Conservation (phyloP, 2,888 invertebrate species). For the Microctonus brassicae region DNA sequence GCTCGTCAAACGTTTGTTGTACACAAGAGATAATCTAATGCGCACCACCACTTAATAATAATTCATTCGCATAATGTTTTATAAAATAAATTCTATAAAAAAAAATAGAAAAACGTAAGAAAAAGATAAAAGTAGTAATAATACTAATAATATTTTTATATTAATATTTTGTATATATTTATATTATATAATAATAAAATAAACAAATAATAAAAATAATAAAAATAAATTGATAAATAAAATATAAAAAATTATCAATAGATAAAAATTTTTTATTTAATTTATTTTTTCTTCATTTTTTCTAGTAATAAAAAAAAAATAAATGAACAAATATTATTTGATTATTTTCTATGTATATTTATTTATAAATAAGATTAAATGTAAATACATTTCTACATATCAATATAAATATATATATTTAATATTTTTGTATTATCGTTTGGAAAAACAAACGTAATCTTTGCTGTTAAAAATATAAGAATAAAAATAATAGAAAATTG, state of each 20-base stretch:
- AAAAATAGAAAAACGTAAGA: neutral
- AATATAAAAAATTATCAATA: too few relatives aligned
- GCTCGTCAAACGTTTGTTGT: slow-evolving; percentile 29
- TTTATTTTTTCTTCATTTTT: too few relatives aligned
- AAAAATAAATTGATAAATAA: too few relatives aligned
- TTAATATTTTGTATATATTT: too few relatives aligned
- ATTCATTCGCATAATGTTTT: neutral
- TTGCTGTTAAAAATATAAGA: neutral
- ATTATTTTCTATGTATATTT: neutral
- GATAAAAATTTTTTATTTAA: too few relatives aligned
- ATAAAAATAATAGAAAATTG: neutral
- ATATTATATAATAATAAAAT: too few relatives aligned
- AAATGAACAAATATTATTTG: neutral
- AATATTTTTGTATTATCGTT: neutral
- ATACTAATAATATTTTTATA: too few relatives aligned
- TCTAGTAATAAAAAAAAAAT: too few relatives aligned
- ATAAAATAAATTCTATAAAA: neutral
- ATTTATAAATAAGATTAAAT: slow-evolving; percentile 7
- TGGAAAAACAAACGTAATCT: slow-evolving; percentile 15
- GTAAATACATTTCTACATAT: neutral
- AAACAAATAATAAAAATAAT: too few relatives aligned
- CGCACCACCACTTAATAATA: neutral
- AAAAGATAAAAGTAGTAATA: too few relatives aligned
- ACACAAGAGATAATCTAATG: neutral
- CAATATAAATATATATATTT: neutral